Conservation (phyloP, 2,113 vertebrate genomes). For the Peromyscus maniculatus region DNA sequence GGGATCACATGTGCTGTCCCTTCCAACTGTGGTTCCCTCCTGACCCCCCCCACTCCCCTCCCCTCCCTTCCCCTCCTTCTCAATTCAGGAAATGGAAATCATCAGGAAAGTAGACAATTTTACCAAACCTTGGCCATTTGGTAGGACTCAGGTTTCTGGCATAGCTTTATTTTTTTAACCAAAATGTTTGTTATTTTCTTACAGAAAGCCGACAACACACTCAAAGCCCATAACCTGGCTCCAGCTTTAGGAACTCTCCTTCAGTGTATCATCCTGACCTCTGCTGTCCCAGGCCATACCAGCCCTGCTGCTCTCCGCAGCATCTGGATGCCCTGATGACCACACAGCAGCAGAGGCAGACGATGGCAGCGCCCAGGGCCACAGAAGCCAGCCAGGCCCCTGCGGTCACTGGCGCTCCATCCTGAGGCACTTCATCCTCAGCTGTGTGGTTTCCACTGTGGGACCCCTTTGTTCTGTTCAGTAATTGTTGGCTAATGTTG, state of each 20-base stretch:
- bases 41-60: too few relatives aligned
- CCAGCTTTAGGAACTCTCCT: not conserved
- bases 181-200: not conserved
- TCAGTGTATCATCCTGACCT: not conserved
- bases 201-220: constrained; percentile 14
- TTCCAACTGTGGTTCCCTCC: not conserved
- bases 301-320: constrained; percentile 88
- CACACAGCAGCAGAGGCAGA: constrained; percentile 91
- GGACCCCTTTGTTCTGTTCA: constrained; percentile 91
- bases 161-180: not conserved
- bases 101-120: not conserved
- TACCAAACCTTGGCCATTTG: not conserved
- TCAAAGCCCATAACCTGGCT: not conserved
- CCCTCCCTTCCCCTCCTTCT: not conserved
- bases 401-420: constrained; percentile 84
- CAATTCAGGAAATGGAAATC: not conserved
- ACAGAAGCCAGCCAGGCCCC: constrained; percentile 88
- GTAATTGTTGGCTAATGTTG: constrained; percentile 88
- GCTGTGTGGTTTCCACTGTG: constrained; percentile 88
- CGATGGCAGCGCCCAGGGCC: constrained; percentile 86
- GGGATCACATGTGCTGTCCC: not conserved
- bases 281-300: constrained; percentile 88
- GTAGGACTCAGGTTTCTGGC: not conserved
- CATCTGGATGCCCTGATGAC: constrained; percentile 85
- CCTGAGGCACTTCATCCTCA: constrained; percentile 43